phyloP scores from a whole-genome alignment of 2,113 vertebrate genomes.

The Mola mola region DNA sequence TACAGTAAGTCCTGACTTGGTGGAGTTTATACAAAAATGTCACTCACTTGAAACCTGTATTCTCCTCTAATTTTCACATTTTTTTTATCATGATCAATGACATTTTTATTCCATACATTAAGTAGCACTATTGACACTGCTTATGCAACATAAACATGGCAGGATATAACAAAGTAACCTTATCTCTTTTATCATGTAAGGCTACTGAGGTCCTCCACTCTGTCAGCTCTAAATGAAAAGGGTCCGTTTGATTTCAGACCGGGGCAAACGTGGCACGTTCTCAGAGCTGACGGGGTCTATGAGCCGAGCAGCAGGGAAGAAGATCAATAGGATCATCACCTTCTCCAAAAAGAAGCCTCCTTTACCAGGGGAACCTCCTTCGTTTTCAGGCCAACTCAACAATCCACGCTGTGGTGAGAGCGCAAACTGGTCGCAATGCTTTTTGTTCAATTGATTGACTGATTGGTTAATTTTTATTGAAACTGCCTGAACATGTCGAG shows the following conservation, averaged over 20 bases:
- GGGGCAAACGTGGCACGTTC: slow-evolving; percentile 89
- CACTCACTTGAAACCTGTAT: neutral
- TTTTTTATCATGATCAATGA: neutral
- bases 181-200: neutral
- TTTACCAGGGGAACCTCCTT: slow-evolving; percentile 83
- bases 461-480: neutral
- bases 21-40: neutral
- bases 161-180: no score
- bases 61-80: neutral
- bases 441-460: neutral
- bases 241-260: slow-evolving; percentile 76
- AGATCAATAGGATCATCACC: slow-evolving; percentile 96
- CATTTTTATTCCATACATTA: no score
- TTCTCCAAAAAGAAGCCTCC: slow-evolving; percentile 94
- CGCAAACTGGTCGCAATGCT: neutral
- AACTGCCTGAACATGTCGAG: neutral
- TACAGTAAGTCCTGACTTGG: neutral
- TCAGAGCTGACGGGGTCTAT: slow-evolving; percentile 94
- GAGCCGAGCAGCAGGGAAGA: slow-evolving; percentile 93
- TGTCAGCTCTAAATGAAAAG: neutral
- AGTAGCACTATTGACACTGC: no score
- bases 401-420: slow-evolving; percentile 90
- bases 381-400: slow-evolving; percentile 82
- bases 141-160: no score
- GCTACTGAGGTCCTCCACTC: neutral